These are phyloP conservation scores for Oncorhynchus masou DNA, from an alignment of 2,113 vertebrate species.

Conservation along the genomic window DNA sequence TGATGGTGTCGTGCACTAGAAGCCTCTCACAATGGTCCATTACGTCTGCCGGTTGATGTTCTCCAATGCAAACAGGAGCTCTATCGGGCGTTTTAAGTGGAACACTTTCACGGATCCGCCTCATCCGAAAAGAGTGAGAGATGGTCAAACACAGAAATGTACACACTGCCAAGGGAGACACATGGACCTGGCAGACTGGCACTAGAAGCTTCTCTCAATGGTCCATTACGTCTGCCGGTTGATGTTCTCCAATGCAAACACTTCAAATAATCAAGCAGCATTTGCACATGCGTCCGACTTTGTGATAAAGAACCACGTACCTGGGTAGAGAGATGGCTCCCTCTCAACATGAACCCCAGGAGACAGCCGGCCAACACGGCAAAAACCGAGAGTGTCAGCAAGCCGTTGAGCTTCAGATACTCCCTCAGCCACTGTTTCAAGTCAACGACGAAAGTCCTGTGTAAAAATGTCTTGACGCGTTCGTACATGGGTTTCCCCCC, in stretches of 20 bases:
- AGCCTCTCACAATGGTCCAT: not conserved
- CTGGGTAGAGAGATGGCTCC: slow-evolving; percentile 78
- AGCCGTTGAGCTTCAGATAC: slow-evolving; percentile 75
- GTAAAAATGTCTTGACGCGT: slow-evolving; percentile 28
- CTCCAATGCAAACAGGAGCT: not conserved
- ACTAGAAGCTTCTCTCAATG: not conserved
- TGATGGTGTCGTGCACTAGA: not conserved
- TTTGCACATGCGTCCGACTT: not conserved
- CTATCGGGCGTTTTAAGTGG: not conserved
- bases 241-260: too few species aligned
- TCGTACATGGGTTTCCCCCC: slow-evolving; percentile 31
- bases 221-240: too few species aligned
- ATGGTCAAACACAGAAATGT: not conserved
- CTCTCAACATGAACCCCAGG: slow-evolving; percentile 80
- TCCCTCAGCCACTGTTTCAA: slow-evolving; percentile 6
- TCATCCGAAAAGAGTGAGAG: not conserved
- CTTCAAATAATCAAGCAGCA: not conserved
- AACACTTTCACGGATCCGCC: not conserved
- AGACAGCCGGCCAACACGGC: slow-evolving; percentile 79
- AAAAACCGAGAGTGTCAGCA: slow-evolving; percentile 80
- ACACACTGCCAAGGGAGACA: not conserved
- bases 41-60: not conserved
- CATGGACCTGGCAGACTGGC: not conserved
- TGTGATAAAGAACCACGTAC: slow-evolving; percentile 53
- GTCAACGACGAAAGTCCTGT: not conserved